These are phyloP conservation scores for Cepphus grylle DNA, from an alignment of 2,113 vertebrate genomes.

Conservation along the genomic window DNA sequence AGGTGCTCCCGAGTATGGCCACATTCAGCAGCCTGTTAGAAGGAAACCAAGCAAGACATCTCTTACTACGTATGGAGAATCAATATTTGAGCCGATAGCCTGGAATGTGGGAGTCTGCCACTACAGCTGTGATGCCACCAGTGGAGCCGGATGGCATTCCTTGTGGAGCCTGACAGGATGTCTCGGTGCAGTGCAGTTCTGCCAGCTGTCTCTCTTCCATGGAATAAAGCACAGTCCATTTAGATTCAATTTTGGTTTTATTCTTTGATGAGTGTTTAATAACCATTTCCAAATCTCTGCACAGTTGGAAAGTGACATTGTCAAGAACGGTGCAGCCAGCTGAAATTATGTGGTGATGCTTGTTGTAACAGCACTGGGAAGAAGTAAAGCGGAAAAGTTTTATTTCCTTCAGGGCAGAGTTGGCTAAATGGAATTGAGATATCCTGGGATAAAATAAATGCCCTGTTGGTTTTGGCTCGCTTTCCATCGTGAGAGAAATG, in stretches of 20 bases:
- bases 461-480: neutral
- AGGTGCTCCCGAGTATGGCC: neutral
- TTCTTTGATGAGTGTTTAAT: constrained; percentile 68
- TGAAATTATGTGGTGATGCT: constrained; percentile 39
- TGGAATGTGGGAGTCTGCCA: neutral
- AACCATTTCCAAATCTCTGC: constrained; percentile 56
- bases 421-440: neutral
- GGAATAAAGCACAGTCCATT: constrained; percentile 25
- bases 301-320: constrained; percentile 56
- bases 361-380: constrained; percentile 7
- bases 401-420: neutral
- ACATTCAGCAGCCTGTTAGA: neutral
- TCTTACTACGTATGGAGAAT: neutral
- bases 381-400: neutral
- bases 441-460: constrained; percentile 1
- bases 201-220: constrained; percentile 56
- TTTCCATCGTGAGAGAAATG: neutral
- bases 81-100: neutral
- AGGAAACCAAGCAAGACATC: neutral
- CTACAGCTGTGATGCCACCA: neutral
- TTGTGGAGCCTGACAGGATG: neutral
- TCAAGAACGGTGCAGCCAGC: constrained; percentile 56
- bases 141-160: neutral
- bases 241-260: constrained; percentile 61
- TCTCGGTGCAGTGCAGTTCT: neutral